Evolutionary conservation across 1,140 invertebrate species (phyloP).

Genomic region (Cyclargus thomasi): DNA sequence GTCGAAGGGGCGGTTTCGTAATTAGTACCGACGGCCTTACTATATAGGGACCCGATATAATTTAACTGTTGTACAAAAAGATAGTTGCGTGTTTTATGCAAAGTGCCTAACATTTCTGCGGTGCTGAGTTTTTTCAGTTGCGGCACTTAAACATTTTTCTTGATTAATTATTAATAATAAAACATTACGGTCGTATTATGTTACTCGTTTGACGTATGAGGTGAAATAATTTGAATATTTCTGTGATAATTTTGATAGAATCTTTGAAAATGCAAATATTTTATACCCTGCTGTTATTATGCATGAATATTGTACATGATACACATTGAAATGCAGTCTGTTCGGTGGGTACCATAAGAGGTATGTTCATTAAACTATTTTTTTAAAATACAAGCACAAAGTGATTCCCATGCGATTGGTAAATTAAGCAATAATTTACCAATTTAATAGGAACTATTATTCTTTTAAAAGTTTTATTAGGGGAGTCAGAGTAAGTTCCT

Average conservation of each 20-base stretch:
- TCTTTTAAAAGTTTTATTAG: no score
- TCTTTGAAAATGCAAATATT: no score
- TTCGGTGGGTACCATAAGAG: no score
- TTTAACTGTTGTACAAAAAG: conserved; percentile 38
- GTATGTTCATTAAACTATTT: no score
- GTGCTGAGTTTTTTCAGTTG: background rate
- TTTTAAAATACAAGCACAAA: no score
- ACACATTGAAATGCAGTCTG: no score
- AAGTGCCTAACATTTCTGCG: background rate
- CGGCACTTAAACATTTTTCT: background rate
- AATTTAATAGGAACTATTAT: no score
- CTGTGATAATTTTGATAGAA: background rate
- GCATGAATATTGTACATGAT: no score
- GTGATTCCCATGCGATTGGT: no score
- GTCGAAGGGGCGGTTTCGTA: conserved; percentile 53
- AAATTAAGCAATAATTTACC: no score
- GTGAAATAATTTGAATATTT: background rate
- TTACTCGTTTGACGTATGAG: background rate
- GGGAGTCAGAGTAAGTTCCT: no score
- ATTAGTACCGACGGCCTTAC: conserved; percentile 47
- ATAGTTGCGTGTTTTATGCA: conserved; percentile 1
- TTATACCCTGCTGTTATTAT: no score
- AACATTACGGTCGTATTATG: background rate
- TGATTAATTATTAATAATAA: background rate
- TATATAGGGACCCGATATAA: conserved; percentile 43